Base-by-base conservation (phyloP, 1,140 invertebrate genomes). In the Camponotus floridanus region DNA sequence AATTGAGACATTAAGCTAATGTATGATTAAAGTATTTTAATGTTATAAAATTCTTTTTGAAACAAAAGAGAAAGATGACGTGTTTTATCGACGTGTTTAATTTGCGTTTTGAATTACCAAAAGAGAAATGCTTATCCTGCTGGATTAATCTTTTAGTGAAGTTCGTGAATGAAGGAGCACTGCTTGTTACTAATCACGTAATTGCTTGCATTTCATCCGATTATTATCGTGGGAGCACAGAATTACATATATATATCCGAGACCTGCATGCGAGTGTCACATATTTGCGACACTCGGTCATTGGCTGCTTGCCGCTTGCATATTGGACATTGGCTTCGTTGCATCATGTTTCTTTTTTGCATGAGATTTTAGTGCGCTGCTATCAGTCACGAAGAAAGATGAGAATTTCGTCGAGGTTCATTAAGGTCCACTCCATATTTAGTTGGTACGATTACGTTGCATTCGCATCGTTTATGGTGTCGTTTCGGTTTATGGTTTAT, bases 391-490 rank as follows among this genome's bases (percentile, higher is more conserved):
- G 71, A 36, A 86, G 84, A 91, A 88, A 86, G 85, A 88, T 89
- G 84, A 88, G 86, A 85, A 85, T 48, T 86, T 76, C 90, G 18
- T 91, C 71, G 83, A 79, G 85, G 67, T 85, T 90, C 86, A 86
- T 91, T 78, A 79, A 88, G 76, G 71, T 90, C 88, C 87, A 92
- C 90, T 91, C 80, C 90, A 89, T 90, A 68, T 94, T 93, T 59
- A 87, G 88, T 93, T 94, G 85, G 85, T 92, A 88, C 85, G 73
- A 87, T 91, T 93, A 73, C 90, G 90, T 93, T 93, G 92, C 90
- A 92, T 91, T 65, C 86, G 39, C 87, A 89, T 81, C 18, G 21
- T 81, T 85, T 67, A 68, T 59, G 48, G 33, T 39, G 26, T 45
- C 11, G 33, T 81, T 81, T 51, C 64, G 45, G 26, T 68, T 85